These are phyloP conservation scores for Tichodroma muraria DNA, from an alignment of 2,113 vertebrate species.

Conservation along the genomic window DNA sequence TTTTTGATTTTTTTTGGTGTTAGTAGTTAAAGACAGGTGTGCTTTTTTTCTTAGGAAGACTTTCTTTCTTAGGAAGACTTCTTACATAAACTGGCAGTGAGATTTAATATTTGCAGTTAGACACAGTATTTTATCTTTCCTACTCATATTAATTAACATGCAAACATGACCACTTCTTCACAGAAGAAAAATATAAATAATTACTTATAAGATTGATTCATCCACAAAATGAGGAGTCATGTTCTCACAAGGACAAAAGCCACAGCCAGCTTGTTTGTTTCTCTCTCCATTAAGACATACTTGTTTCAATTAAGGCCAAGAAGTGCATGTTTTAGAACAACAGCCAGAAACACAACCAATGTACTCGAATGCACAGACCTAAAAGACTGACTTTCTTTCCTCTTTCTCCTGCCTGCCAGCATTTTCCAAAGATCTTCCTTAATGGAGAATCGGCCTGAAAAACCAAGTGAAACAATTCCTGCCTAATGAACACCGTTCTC, in stretches of 20 bases:
- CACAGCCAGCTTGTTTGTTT: background rate
- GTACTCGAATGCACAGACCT: conserved; percentile 9
- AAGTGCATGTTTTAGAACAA: conserved; percentile 49
- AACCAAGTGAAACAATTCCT: conserved; percentile 60
- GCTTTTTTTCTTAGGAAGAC: background rate
- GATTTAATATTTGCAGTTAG: background rate
- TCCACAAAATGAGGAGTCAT: background rate
- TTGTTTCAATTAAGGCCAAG: conserved; percentile 62
- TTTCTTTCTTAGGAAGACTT: background rate
- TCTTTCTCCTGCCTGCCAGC: conserved; percentile 23
- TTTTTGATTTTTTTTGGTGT: background rate
- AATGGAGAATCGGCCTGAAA: conserved; percentile 59
- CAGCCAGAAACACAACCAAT: conserved; percentile 35
- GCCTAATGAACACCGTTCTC: conserved; percentile 68
- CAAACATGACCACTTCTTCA: conserved; percentile 31
- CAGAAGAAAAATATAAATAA: conserved; percentile 59
- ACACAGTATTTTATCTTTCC: conserved; percentile 2
- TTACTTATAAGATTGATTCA: conserved; percentile 57
- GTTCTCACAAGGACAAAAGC: conserved; percentile 15
- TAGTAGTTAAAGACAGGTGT: background rate
- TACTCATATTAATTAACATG: conserved; percentile 41
- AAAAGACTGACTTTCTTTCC: conserved; percentile 37
- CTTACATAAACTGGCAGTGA: background rate
- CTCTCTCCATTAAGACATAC: background rate
- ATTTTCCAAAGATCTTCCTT: conserved; percentile 62